A percentile compares a stretch with the other conserved stretches of the same genome.
Evolutionary conservation across 2,888 invertebrate genomes (phyloP).

Genomic region (Drosophila cracens): DNA sequence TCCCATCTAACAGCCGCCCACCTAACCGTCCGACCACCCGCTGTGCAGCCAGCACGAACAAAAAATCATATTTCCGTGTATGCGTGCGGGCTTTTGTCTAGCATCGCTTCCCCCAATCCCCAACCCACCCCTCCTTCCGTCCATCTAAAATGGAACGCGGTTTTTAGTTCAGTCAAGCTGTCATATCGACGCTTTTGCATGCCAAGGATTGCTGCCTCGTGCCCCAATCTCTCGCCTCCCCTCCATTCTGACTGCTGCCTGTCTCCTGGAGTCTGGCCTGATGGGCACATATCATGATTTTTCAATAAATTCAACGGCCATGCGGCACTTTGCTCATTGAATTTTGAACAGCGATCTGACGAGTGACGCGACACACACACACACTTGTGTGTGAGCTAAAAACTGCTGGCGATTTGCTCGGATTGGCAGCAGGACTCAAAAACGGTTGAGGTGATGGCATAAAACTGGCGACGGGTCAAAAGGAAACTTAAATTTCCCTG

Average conservation of each 20-base stretch:
- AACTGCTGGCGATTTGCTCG: slow-evolving; percentile 3
- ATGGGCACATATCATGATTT: slow-evolving; percentile 77
- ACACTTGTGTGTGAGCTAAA: neutral
- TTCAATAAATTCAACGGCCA: slow-evolving; percentile 75
- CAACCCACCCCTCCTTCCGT: neutral
- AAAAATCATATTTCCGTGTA: slow-evolving; percentile 71
- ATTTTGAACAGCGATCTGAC: slow-evolving; percentile 62
- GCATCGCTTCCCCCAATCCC: slow-evolving; percentile 20
- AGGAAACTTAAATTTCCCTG: neutral
- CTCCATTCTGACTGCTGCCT: neutral
- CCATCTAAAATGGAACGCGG: slow-evolving; percentile 45
- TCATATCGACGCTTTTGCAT: slow-evolving; percentile 77
- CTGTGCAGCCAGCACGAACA: slow-evolving; percentile 62
- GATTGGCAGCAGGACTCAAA: slow-evolving; percentile 1
- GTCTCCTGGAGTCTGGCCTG: slow-evolving; percentile 40
- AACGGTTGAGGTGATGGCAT: neutral
- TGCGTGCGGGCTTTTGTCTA: slow-evolving; percentile 67
- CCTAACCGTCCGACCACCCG: slow-evolving; percentile 3
- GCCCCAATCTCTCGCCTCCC: neutral
- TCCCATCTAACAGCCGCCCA: neutral
- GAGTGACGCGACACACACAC: slow-evolving; percentile 3
- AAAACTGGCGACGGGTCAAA: neutral
- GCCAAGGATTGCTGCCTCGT: slow-evolving; percentile 45
- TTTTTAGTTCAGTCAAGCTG: slow-evolving; percentile 79
- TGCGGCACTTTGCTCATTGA: slow-evolving; percentile 75